Evolutionary conservation across 2,797 vertebrate species (phyloP).

Genomic region (Hydrocynus forskahlii): DNA sequence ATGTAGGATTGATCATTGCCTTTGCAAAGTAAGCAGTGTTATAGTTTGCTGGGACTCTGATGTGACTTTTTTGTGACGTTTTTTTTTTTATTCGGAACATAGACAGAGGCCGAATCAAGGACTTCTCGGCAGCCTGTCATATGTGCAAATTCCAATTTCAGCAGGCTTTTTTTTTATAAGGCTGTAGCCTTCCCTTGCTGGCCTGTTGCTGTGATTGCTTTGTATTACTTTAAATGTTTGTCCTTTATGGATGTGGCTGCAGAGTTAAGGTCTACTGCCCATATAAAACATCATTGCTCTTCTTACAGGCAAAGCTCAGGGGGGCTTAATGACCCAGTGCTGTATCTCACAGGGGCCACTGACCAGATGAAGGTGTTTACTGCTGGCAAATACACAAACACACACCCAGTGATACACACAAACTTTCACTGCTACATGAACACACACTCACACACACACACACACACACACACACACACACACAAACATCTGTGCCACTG

Average conservation of each 20-base stretch:
- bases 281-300: constrained; percentile 51
- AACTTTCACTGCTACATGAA: constrained; percentile 13
- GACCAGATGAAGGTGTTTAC: constrained; percentile 59
- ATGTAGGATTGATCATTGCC: background rate
- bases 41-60: background rate
- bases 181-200: constrained; percentile 66
- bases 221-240: constrained; percentile 73
- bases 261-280: constrained; percentile 48
- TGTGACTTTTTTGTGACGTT: constrained; percentile 3
- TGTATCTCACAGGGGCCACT: constrained; percentile 50
- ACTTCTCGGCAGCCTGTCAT: constrained; percentile 24
- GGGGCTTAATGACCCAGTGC: constrained; percentile 54
- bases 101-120: constrained; percentile 44
- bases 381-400: constrained; percentile 41
- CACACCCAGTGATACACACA: constrained; percentile 25
- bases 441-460: constrained; percentile 23
- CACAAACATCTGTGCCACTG: constrained; percentile 33
- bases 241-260: constrained; percentile 64
- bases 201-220: constrained; percentile 69
- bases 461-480: constrained; percentile 19
- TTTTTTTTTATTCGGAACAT: constrained; percentile 11
- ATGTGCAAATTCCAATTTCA: constrained; percentile 61
- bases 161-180: constrained; percentile 68
- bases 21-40: background rate
- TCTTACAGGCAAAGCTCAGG: constrained; percentile 44